Conservation (phyloP, 2,888 invertebrate genomes). For the Ormyrus nitidulus region DNA sequence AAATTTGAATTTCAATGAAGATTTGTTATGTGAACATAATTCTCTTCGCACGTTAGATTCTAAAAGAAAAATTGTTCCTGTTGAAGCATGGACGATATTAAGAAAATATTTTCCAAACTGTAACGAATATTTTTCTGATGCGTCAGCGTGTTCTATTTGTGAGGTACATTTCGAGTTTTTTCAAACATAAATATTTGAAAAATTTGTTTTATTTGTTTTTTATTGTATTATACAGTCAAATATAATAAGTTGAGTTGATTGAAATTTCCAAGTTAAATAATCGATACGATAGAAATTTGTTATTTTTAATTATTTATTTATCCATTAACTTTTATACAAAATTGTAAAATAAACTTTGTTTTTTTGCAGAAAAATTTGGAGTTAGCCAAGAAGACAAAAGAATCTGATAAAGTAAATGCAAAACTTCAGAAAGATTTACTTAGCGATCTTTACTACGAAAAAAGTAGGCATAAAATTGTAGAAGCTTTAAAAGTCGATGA, state of each 20-base stretch:
- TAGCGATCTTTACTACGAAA: constrained; percentile 67
- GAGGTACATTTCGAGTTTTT: constrained; percentile 60
- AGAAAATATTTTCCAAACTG: constrained; percentile 75
- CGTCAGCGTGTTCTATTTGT: constrained; percentile 70
- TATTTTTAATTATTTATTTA: constrained; percentile 17
- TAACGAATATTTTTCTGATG: constrained; percentile 70
- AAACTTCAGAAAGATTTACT: constrained; percentile 70
- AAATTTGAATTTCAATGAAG: constrained; percentile 77
- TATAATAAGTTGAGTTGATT: no score
- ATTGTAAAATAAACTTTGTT: background rate
- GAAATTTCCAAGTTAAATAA: background rate
- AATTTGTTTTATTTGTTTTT: no score
- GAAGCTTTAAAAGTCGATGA: constrained; percentile 63
- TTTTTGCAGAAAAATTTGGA: constrained; percentile 66
- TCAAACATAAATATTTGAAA: background rate
- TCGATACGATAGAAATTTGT: constrained; percentile 1
- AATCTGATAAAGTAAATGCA: constrained; percentile 71
- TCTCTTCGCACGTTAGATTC: constrained; percentile 69
- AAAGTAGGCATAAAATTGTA: constrained; percentile 66
- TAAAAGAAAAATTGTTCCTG: constrained; percentile 76
- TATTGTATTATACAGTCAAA: no score
- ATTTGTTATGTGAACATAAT: constrained; percentile 78
- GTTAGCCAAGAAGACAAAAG: constrained; percentile 68
- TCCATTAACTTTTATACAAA: background rate
- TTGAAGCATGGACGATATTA: constrained; percentile 77